Conservation (phyloP, 2,888 invertebrate genomes). For the Leptothorax acervorum region DNA sequence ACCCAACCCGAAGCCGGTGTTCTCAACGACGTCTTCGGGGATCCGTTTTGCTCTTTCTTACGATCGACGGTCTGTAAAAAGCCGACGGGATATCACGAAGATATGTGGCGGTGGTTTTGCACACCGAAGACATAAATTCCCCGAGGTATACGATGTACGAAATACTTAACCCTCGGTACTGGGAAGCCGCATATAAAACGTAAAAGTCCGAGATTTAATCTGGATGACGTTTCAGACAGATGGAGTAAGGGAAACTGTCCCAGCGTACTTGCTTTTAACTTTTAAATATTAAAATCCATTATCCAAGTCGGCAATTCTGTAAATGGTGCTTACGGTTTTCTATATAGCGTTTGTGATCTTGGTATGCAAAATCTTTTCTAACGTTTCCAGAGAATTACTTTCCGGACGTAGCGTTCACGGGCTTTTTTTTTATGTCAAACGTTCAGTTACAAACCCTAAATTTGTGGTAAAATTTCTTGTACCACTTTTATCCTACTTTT, state of each 20-base stretch:
- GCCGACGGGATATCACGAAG: not conserved
- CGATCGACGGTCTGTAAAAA: constrained; percentile 31
- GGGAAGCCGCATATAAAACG: not conserved
- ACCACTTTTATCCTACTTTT: not conserved
- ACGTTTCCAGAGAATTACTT: not conserved
- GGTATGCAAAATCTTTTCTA: not conserved
- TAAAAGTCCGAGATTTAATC: constrained; percentile 5
- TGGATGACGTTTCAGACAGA: not conserved
- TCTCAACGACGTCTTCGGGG: constrained; percentile 3
- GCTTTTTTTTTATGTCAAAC: not conserved
- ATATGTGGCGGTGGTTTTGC: constrained; percentile 1
- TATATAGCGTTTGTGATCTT: not conserved
- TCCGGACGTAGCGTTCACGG: not conserved
- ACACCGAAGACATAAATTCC: constrained; percentile 23
- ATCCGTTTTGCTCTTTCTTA: constrained; percentile 6
- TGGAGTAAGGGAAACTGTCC: not conserved
- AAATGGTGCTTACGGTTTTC: not conserved
- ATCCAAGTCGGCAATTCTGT: not conserved
- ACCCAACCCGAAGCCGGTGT: not conserved
- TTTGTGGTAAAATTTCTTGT: not conserved
- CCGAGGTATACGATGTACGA: not conserved
- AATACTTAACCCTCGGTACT: not conserved
- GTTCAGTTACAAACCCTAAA: not conserved
- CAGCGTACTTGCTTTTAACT: not conserved
- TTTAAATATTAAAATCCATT: constrained; percentile 1